Conservation (phyloP, 2,113 vertebrate species). For the Archilochus colubris region DNA sequence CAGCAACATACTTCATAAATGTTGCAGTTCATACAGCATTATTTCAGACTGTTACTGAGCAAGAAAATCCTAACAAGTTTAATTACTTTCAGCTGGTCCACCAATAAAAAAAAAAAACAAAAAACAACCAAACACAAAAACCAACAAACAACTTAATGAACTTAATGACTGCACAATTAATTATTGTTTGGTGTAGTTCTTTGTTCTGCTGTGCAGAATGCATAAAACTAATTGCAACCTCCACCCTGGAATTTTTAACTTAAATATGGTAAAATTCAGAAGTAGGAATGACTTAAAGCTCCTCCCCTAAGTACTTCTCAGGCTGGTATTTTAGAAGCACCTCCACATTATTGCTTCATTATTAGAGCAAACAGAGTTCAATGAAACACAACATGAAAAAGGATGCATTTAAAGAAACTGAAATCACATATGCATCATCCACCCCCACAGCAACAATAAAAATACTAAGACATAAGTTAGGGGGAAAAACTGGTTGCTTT, state of each 20-base stretch:
- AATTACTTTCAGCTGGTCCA: not conserved
- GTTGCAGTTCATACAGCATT: accelerated
- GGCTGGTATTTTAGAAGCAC: not conserved
- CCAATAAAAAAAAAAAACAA: not conserved
- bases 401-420: not conserved
- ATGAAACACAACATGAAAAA: not conserved
- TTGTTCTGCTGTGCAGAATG: not conserved
- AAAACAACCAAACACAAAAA: too few relatives aligned
- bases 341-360: not conserved
- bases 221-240: not conserved
- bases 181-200: not conserved
- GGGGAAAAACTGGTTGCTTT: not conserved
- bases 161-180: not conserved
- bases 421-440: not conserved
- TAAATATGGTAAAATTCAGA: not conserved
- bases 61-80: not conserved
- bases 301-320: not conserved
- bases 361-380: not conserved
- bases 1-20: not conserved
- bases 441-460: not conserved
- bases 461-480: not conserved
- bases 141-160: too few relatives aligned
- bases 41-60: not conserved
- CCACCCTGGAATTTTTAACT: not conserved
- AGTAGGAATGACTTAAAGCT: not conserved